Base-by-base conservation (phyloP, 1,140 invertebrate genomes). In the Venustaconcha ellipsiformis region DNA sequence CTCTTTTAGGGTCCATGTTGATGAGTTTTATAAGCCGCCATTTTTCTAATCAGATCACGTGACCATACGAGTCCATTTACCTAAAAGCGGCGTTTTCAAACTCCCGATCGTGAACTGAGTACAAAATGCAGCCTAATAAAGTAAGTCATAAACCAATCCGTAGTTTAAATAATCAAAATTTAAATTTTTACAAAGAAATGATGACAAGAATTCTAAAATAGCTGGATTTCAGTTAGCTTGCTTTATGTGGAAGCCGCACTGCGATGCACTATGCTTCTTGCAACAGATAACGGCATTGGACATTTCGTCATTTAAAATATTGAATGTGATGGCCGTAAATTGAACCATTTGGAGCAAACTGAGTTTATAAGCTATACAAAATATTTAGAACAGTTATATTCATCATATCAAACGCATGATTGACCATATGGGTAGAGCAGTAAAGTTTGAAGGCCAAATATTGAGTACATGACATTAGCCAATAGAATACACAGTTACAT, bases 1-100 rank as follows among this genome's bases (percentile, higher is more conserved):
- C 91, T 70, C 89, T 93, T 85, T 86, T 84, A 83, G 82, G 80
- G 80, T 85, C 87, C 86, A 88, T 88, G 87, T 89, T 89, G 88
- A 87, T 89, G 82, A 87, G 86, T 88, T 88, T 87, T 73, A 84
- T 82, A 89, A 85, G 89, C 89, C 89, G 88, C 89, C 88, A 90
- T 90, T 87, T 90, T 87, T 82, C 80, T 84, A 83, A 78, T 74
- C 62, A 78, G 78, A 82, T 89, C 88, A 90, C 89, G 89, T 89
- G 89, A 89, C 83, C 74, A 73, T 76, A 74, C 77, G 74, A 80
- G 79, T 80, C 79, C 78, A 80, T 78, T 82, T 69, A 66, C 79
- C 80, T 62, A 63, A 76, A 73, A 71, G 74, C 67, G 74, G 58
- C 70, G 48, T 69, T 69, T 74, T 80, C 67, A 74, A 72, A 72